Conservation (phyloP, 2,888 invertebrate species). For the Hecatera dysodea region DNA sequence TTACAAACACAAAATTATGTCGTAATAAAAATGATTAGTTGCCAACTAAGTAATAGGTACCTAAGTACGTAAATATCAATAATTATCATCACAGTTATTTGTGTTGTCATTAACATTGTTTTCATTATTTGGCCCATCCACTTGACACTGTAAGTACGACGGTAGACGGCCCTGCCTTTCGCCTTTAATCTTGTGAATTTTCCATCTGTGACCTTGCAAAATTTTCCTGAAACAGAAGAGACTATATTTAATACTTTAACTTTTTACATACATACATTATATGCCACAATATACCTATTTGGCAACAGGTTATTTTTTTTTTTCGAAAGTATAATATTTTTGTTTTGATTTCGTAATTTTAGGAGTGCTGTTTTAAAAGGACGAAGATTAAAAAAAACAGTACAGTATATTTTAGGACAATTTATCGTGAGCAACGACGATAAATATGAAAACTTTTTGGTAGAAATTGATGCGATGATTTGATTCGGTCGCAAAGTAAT, state of each 20-base stretch:
- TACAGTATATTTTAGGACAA: too few relatives aligned
- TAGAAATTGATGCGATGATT: too few relatives aligned
- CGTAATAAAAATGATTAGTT: slow-evolving; percentile 2
- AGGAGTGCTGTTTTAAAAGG: too few relatives aligned
- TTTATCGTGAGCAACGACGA: too few relatives aligned
- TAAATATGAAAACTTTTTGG: too few relatives aligned
- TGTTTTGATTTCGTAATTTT: too few relatives aligned
- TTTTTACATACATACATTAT: too few relatives aligned
- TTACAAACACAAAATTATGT: slow-evolving; percentile 1
- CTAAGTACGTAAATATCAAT: slow-evolving; percentile 32
- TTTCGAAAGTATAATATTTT: too few relatives aligned
- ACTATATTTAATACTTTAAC: not conserved
- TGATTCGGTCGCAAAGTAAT: too few relatives aligned
- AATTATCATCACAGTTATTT: slow-evolving; percentile 61
- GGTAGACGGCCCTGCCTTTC: slow-evolving; percentile 84
- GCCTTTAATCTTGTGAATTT: slow-evolving; percentile 86
- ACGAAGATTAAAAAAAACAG: too few relatives aligned
- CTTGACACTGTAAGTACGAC: slow-evolving; percentile 82
- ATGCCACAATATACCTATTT: too few relatives aligned
- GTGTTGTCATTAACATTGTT: slow-evolving; percentile 47
- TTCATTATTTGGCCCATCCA: slow-evolving; percentile 66
- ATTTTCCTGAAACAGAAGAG: slow-evolving; percentile 81
- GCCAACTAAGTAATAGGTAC: not conserved
- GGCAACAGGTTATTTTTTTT: too few relatives aligned
- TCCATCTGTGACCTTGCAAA: slow-evolving; percentile 85